These are phyloP conservation scores for Hyposoter didymator DNA, from an alignment of 2,888 invertebrate genomes.

Conservation along the genomic window DNA sequence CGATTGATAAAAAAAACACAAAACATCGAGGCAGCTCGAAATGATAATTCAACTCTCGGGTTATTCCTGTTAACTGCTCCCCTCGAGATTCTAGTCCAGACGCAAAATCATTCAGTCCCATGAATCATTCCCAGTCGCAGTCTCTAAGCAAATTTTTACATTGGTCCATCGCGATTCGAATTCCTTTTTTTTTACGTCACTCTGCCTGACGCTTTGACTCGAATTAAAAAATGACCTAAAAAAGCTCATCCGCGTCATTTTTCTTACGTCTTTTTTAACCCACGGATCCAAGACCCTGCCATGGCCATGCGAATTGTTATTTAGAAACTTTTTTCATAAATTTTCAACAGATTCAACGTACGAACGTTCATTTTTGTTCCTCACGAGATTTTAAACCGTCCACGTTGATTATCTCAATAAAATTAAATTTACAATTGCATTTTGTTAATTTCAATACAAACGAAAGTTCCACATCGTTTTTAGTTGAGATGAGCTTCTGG, in stretches of 20 bases:
- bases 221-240: not conserved
- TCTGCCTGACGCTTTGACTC: not conserved
- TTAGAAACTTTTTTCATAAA: too few species aligned
- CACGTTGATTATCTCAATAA: too few species aligned
- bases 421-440: not conserved
- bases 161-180: not conserved
- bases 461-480: not conserved
- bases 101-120: not conserved
- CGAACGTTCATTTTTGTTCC: too few species aligned
- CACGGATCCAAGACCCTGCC: too few species aligned
- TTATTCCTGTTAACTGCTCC: not conserved
- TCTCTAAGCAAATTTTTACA: not conserved
- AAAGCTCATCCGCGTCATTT: not conserved
- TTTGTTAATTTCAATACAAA: conserved; percentile 5
- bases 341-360: too few species aligned
- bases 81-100: not conserved
- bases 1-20: not conserved
- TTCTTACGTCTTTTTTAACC: not conserved
- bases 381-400: too few species aligned
- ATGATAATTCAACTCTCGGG: not conserved
- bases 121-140: not conserved
- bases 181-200: not conserved
- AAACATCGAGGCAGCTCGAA: not conserved
- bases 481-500: conserved; percentile 9
- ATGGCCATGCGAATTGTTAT: too few species aligned